These are phyloP conservation scores for Anastatus disparis DNA, from an alignment of 1,140 invertebrate species.

Conservation along the genomic window DNA sequence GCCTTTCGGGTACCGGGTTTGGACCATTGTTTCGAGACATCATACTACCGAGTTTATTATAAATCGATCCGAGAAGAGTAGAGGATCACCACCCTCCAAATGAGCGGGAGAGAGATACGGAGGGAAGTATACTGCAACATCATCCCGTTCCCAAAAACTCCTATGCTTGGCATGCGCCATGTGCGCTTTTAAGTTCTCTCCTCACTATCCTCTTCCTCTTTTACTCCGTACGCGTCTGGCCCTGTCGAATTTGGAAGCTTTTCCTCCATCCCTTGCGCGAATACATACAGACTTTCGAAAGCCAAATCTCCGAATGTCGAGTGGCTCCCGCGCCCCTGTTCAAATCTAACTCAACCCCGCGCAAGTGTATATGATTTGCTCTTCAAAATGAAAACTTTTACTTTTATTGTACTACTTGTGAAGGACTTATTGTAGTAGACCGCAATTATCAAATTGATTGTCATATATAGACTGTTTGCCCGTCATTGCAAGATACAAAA, in stretches of 20 bases:
- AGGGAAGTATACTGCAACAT: slow-evolving; percentile 62
- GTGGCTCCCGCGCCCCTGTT: slow-evolving; percentile 27
- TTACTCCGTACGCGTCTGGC: neutral
- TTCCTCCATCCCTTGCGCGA: neutral
- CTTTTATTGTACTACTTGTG: slow-evolving; percentile 25
- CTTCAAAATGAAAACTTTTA: slow-evolving; percentile 36
- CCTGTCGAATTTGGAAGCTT: slow-evolving; percentile 28
- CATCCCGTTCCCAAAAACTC: slow-evolving; percentile 57
- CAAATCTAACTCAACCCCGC: slow-evolving; percentile 13
- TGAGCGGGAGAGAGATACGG: slow-evolving; percentile 55
- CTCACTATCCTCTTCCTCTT: slow-evolving; percentile 39
- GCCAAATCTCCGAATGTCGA: slow-evolving; percentile 50
- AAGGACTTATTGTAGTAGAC: slow-evolving; percentile 24
- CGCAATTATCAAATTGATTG: slow-evolving; percentile 31
- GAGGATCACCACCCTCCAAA: slow-evolving; percentile 26
- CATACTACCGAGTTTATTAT: slow-evolving; percentile 61
- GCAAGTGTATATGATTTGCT: slow-evolving; percentile 38
- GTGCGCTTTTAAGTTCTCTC: neutral
- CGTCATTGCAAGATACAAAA: neutral
- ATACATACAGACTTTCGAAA: slow-evolving; percentile 45
- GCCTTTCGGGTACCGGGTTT: slow-evolving; percentile 54
- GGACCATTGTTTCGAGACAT: slow-evolving; percentile 63
- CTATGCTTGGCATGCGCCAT: slow-evolving; percentile 45
- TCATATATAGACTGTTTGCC: slow-evolving; percentile 11
- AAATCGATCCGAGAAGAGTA: slow-evolving; percentile 60